These are phyloP conservation scores for Ophioderma brevispina DNA, from an alignment of 35 echinoderm and acorn worm species.

Conservation along the genomic window DNA sequence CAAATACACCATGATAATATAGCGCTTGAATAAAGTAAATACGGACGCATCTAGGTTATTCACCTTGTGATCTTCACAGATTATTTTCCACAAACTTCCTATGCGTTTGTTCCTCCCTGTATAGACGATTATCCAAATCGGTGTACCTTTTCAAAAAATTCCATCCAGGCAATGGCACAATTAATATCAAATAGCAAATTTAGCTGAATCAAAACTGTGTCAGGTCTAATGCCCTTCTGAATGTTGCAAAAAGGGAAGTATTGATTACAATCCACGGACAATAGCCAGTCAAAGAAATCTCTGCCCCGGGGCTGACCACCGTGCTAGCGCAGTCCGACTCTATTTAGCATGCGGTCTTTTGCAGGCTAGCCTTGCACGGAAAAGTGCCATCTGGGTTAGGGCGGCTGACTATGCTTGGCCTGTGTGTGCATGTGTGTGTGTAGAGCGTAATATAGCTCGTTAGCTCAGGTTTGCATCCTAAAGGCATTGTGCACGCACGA, in stretches of 20 bases:
- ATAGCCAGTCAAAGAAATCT: neutral
- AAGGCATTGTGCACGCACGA: neutral
- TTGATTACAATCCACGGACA: neutral
- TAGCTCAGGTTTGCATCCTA: neutral
- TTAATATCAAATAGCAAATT: neutral
- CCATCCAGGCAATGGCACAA: neutral
- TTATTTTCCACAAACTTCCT: too few relatives aligned
- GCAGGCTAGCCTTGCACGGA: neutral
- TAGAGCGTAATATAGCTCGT: neutral
- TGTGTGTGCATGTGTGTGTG: neutral
- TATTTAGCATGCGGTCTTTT: neutral
- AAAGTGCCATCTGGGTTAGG: neutral
- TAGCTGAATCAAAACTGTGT: neutral
- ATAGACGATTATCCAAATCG: too few relatives aligned
- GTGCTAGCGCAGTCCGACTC: too few relatives aligned
- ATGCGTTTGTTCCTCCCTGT: too few relatives aligned
- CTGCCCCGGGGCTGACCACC: neutral
- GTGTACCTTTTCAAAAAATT: neutral
- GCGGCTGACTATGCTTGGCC: neutral
- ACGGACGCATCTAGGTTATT: too few relatives aligned
- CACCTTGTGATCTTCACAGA: too few relatives aligned
- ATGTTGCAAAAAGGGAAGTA: conserved; percentile 10
- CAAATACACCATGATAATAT: too few relatives aligned
- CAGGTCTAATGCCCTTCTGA: neutral
- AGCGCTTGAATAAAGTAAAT: too few relatives aligned